Evolutionary conservation across 2,113 vertebrate species (phyloP), one percentile per base, ranked within the genome.

Genomic region (Prietella phreatophila): DNA sequence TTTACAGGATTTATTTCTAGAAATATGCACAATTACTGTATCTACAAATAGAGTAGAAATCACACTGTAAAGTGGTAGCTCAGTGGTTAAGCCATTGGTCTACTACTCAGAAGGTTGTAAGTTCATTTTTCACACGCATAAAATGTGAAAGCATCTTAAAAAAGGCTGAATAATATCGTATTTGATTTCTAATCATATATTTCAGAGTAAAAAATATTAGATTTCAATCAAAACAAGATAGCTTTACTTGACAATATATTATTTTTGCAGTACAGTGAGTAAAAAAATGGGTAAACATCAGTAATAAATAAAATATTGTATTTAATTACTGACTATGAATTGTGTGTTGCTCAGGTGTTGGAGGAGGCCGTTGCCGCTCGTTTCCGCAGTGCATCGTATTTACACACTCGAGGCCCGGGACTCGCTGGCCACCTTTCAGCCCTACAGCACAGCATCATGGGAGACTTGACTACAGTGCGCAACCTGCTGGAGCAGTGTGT

Each of bases 401-500:
- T 95, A 73, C 96, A 94, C 5, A 90, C 95, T 0, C 95, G 95
- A 1, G 96, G 96, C 27, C 95, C 96, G 0, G 95, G 95, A 42
- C 94, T 99, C 85, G 95, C 95, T 5, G 95, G 90, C 55, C 97
- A 99, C 93, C 94, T 99, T 78, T 96, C 95, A 6, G 94, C 91
- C 0, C 95, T 99, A 87, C 97, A 96, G 92, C 96, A 96, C 61
- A 93, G 93, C 61, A 92, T 99, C 5, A 96, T 97, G 92, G 93
- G 94, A 0, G 97, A 99, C 89, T 89, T 99, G 93, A 73, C 90
- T 0, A 94, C 96, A 7, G 97, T 98, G 3, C 96, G 97, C 88
- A 96, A 97, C 86, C 91, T 98, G 53, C 93, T 99, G 93, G 97
- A 96, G 79, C 97, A 97, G 88, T 99, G 98, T 0, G 97, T 97